Percentiles rank a stretch among this genome's conserved stretches.
phyloP scores from a whole-genome alignment of 2,113 vertebrate genomes.

The Indicator indicator region DNA sequence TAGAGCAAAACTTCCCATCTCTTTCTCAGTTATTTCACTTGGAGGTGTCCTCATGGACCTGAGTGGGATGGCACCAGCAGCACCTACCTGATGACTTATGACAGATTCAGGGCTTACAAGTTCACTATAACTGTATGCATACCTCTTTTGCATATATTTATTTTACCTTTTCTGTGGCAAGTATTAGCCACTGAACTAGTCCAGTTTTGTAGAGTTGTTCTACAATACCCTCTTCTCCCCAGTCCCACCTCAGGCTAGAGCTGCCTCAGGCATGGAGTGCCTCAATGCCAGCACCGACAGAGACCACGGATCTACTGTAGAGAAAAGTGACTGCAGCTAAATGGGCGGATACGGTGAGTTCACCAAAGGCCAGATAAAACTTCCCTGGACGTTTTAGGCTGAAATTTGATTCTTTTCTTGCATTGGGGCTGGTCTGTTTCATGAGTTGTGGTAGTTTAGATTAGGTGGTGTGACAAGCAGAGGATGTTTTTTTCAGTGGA shows the following conservation, averaged over 20 bases:
- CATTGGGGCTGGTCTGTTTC: background rate
- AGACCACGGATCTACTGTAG: background rate
- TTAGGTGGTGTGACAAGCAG: background rate
- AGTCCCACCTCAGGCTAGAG: background rate
- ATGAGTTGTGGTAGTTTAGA: background rate
- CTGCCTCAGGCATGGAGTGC: background rate
- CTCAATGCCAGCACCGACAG: background rate
- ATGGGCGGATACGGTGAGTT: rapidly evolving
- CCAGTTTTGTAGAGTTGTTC: background rate
- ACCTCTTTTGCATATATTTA: background rate
- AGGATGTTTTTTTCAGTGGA: background rate
- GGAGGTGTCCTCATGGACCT: background rate
- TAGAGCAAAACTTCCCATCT: background rate
- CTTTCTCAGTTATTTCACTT: background rate
- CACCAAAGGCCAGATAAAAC: background rate
- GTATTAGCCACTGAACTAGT: background rate
- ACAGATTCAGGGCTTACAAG: background rate
- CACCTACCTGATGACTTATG: background rate
- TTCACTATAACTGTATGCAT: background rate
- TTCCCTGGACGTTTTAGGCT: background rate
- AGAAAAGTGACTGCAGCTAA: background rate
- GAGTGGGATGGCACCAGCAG: background rate
- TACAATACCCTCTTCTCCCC: background rate
- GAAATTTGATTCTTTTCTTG: background rate
- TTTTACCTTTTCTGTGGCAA: background rate